Conservation (phyloP, 1,140 invertebrate species). For the Scaptomyza hsui region DNA sequence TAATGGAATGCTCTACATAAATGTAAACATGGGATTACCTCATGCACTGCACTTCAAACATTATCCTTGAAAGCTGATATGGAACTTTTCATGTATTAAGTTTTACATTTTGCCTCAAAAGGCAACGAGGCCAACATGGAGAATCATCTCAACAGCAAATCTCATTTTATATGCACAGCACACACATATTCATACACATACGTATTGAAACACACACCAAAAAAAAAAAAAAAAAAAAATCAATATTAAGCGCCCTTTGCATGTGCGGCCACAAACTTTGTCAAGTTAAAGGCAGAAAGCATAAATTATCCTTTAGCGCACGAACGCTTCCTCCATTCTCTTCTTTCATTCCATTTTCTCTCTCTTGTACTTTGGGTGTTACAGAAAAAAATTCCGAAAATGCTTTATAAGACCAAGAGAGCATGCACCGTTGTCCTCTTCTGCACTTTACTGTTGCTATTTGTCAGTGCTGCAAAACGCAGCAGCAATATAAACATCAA, state of each 20-base stretch:
- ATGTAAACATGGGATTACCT: slow-evolving; percentile 24
- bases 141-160: slow-evolving; percentile 29
- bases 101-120: slow-evolving; percentile 8
- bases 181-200: not conserved
- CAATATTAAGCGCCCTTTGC: slow-evolving; percentile 35
- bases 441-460: slow-evolving; percentile 37
- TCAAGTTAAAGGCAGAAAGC: slow-evolving; percentile 62
- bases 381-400: not conserved
- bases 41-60: slow-evolving; percentile 17
- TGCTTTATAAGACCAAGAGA: not conserved
- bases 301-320: slow-evolving; percentile 55
- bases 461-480: slow-evolving; percentile 35
- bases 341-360: not conserved
- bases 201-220: not conserved
- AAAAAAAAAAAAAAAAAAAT: slow-evolving; percentile 49
- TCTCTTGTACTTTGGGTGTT: not conserved
- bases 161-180: slow-evolving; percentile 51
- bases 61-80: slow-evolving; percentile 7
- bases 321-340: not conserved
- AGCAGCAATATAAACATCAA: slow-evolving; percentile 51
- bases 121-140: slow-evolving; percentile 1
- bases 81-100: not conserved
- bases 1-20: not conserved
- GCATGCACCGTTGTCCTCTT: not conserved
- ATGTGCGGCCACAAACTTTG: slow-evolving; percentile 34